Evolutionary conservation across 1,140 invertebrate genomes (phyloP).

Genomic region (Aporrectodea caliginosa): DNA sequence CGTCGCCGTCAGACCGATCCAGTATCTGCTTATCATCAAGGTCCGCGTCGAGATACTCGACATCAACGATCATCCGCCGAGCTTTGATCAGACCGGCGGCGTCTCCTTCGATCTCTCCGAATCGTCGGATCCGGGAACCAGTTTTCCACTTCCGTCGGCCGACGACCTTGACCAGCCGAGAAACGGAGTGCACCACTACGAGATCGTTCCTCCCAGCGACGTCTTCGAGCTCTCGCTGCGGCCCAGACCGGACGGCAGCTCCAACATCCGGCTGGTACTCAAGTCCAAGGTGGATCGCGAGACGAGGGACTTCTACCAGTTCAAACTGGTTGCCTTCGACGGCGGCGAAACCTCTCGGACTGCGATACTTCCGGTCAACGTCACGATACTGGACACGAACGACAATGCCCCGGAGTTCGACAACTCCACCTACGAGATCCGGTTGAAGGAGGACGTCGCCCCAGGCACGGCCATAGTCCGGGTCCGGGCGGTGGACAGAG

Average conservation of each 20-base stretch:
- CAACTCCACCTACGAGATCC: slow-evolving; percentile 75
- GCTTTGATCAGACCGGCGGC: slow-evolving; percentile 36
- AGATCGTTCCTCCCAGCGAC: neutral
- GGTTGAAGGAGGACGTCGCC: slow-evolving; percentile 41
- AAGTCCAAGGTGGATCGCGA: neutral
- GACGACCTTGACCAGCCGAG: slow-evolving; percentile 40
- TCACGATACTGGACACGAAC: slow-evolving; percentile 21
- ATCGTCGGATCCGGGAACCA: slow-evolving; percentile 34
- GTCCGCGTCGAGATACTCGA: slow-evolving; percentile 14
- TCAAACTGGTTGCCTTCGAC: slow-evolving; percentile 74
- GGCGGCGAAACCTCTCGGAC: slow-evolving; percentile 51
- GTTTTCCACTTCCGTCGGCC: slow-evolving; percentile 40
- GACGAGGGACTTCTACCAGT: neutral
- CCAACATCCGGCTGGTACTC: neutral
- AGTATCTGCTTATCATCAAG: slow-evolving; percentile 2
- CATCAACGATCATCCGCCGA: slow-evolving; percentile 47
- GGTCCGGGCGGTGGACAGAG: neutral
- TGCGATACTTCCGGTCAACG: slow-evolving; percentile 11
- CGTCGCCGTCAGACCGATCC: neutral
- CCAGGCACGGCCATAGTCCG: slow-evolving; percentile 71
- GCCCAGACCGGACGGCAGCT: neutral
- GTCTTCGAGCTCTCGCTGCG: slow-evolving; percentile 4
- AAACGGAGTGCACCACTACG: neutral
- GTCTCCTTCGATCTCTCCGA: slow-evolving; percentile 42
- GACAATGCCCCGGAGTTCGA: slow-evolving; percentile 56